phyloP scores from a whole-genome alignment of 1,140 invertebrate species.

The Semibalanus balanoides region DNA sequence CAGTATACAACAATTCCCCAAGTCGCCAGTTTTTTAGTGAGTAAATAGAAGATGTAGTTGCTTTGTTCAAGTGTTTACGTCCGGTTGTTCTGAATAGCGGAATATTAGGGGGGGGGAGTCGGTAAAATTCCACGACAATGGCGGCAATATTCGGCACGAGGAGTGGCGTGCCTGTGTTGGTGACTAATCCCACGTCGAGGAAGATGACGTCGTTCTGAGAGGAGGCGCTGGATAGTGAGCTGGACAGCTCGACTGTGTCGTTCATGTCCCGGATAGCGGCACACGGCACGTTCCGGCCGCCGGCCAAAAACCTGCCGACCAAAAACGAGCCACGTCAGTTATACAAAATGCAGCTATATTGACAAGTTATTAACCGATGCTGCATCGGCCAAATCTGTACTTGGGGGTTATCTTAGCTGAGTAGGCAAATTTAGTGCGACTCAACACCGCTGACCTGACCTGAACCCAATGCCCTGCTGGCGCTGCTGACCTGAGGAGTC shows the following conservation, averaged over 20 bases:
- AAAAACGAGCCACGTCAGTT: background rate
- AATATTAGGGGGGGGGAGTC: too few species aligned
- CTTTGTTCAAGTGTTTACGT: too few species aligned
- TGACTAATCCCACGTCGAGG: background rate
- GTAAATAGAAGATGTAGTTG: too few species aligned
- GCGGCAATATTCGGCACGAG: too few species aligned
- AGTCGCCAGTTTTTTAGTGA: background rate
- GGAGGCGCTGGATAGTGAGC: background rate
- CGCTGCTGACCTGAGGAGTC: background rate
- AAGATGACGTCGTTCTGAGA: background rate
- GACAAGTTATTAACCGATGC: too few species aligned
- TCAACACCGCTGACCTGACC: background rate
- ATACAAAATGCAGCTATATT: background rate
- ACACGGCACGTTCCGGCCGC: background rate
- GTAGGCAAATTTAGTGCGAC: too few species aligned
- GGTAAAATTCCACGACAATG: too few species aligned
- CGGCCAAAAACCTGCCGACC: background rate
- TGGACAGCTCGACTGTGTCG: background rate
- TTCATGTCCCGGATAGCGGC: background rate
- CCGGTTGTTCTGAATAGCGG: too few species aligned
- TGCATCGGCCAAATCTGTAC: too few species aligned
- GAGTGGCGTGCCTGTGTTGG: background rate
- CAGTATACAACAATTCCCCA: too few species aligned
- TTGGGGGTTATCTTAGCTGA: too few species aligned
- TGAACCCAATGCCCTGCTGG: background rate